A percentile compares a stretch with the other conserved stretches of the same genome.
phyloP scores from a whole-genome alignment of 2,888 invertebrate species.

The Malacosoma neustria region DNA sequence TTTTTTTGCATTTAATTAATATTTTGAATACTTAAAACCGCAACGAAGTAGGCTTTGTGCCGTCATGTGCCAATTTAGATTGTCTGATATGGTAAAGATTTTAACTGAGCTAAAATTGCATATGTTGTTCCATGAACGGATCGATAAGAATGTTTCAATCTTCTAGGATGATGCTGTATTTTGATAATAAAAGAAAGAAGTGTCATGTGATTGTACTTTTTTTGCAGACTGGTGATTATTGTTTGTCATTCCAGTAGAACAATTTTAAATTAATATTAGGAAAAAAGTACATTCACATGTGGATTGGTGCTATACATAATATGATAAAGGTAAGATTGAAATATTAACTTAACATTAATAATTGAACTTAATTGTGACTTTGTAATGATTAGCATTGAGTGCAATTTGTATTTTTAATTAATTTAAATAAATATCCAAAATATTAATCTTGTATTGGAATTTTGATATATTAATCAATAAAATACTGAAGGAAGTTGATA shows the following conservation, averaged over 20 bases:
- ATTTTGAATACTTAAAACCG: slow-evolving; percentile 43
- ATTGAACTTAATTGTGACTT: too few relatives aligned
- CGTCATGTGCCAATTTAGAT: slow-evolving; percentile 44
- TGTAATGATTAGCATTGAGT: too few relatives aligned
- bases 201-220: slow-evolving; percentile 44
- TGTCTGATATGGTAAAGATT: neutral
- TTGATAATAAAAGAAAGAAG: slow-evolving; percentile 19
- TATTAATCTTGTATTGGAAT: too few relatives aligned
- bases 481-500: too few relatives aligned
- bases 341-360: neutral
- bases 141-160: neutral
- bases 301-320: slow-evolving; percentile 59
- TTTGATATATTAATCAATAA: too few relatives aligned
- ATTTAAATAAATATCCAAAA: too few relatives aligned
- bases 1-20: slow-evolving; percentile 67
- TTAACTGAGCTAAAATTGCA: neutral
- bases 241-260: neutral
- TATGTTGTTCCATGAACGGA: neutral
- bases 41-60: slow-evolving; percentile 46
- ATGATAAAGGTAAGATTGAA: slow-evolving; percentile 1
- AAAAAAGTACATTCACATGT: slow-evolving; percentile 46
- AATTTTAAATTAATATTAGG: slow-evolving; percentile 13
- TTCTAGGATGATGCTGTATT: slow-evolving; percentile 11
- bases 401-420: too few relatives aligned
- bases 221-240: neutral